Percentiles rank a stretch among this genome's conserved stretches.
These are phyloP conservation scores for Penaeus chinensis DNA, from an alignment of 1,140 invertebrate genomes.

Conservation along the genomic window DNA sequence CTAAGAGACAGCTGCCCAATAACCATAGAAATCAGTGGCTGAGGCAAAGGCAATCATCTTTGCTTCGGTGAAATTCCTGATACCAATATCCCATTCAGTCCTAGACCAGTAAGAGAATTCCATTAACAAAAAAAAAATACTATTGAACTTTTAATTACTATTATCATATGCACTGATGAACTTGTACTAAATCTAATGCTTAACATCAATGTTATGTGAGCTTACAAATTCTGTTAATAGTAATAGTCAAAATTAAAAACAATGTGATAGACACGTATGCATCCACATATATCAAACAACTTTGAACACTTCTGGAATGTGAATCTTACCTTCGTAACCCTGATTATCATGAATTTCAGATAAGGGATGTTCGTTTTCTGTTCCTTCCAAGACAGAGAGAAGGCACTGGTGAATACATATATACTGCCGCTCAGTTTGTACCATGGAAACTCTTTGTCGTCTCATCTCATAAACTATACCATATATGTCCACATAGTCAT, in stretches of 20 bases:
- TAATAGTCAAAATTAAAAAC: too few relatives aligned
- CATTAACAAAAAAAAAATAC: not conserved
- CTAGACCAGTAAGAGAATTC: too few relatives aligned
- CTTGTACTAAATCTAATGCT: too few relatives aligned
- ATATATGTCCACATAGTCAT: conserved; percentile 91
- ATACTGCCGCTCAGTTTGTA: conserved; percentile 75
- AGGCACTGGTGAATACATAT: conserved; percentile 77
- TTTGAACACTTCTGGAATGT: too few relatives aligned
- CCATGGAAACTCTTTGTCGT: conserved; percentile 97
- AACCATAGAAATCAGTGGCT: not conserved
- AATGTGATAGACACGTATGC: not conserved
- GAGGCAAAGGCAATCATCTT: too few relatives aligned
- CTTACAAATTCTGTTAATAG: too few relatives aligned
- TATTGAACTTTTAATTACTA: not conserved
- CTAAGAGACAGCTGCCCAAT: not conserved
- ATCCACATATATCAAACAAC: not conserved
- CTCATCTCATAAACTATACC: conserved; percentile 97
- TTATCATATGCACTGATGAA: too few relatives aligned
- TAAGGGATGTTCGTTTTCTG: conserved; percentile 76
- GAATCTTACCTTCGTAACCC: conserved; percentile 84
- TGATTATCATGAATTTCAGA: conserved; percentile 88
- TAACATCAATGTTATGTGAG: too few relatives aligned
- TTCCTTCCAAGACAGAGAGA: conserved; percentile 90
- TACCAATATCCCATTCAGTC: too few relatives aligned
- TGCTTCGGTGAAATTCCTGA: too few relatives aligned